Percentiles rank a stretch among this genome's conserved stretches.
phyloP scores from a whole-genome alignment of 2,113 vertebrate genomes.

The Etheostoma cragini region DNA sequence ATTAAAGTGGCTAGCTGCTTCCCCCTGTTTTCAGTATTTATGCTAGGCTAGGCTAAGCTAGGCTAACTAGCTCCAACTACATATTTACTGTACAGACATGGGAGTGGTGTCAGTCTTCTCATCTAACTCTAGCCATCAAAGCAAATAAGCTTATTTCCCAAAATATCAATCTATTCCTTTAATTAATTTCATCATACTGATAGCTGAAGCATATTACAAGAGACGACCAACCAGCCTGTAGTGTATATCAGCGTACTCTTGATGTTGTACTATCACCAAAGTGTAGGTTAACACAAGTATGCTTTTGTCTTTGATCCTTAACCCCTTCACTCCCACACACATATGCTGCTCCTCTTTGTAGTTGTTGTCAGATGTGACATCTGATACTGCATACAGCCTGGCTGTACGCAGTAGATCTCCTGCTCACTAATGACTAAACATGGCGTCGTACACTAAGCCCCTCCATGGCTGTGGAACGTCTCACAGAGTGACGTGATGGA shows the following conservation, averaged over 20 bases:
- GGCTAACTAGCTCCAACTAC: neutral
- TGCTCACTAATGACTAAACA: constrained; percentile 65
- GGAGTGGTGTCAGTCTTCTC: neutral
- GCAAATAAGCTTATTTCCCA: neutral
- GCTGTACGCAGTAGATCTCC: constrained; percentile 46
- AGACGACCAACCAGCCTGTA: neutral
- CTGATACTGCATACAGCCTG: constrained; percentile 42
- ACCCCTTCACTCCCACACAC: neutral
- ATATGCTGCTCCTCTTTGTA: constrained; percentile 45
- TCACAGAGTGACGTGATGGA: constrained; percentile 71
- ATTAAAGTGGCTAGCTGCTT: neutral
- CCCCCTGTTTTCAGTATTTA: neutral
- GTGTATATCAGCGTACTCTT: neutral
- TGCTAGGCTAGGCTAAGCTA: neutral
- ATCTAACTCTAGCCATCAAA: neutral
- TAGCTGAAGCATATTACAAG: neutral
- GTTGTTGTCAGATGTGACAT: constrained; percentile 69
- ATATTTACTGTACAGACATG: neutral
- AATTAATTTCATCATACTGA: neutral
- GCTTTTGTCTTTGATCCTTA: constrained; percentile 51
- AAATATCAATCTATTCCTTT: neutral
- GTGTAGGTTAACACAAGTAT: constrained; percentile 14
- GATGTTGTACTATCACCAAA: neutral
- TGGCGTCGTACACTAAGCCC: constrained; percentile 69
- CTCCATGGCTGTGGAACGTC: constrained; percentile 65